Base-by-base conservation (phyloP, 2,113 vertebrate species). In the Spheniscus mendiculus region DNA sequence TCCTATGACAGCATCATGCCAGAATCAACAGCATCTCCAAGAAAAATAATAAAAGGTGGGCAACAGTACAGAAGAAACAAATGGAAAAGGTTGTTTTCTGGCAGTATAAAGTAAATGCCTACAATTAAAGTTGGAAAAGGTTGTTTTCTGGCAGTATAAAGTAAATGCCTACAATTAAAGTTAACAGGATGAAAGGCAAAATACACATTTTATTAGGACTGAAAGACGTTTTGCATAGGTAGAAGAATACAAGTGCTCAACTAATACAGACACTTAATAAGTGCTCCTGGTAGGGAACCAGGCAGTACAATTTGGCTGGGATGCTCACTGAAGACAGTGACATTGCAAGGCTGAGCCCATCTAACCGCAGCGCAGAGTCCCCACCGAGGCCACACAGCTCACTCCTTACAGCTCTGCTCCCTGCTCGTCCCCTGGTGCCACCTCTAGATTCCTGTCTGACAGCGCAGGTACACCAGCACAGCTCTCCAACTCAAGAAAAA, bases 61-160 rank as follows among this genome's bases (percentile, higher is more conserved):
- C 78, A 94, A 66, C 91, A 95, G 62, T 29, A 85, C 62, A 93
- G 74, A 95, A 83, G 40, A 88, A 96, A 83, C 62, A 77, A 90
- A 77, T 21, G 49, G 58, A 77, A 85, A 93, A 87, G 32, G 50
- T 74, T 67, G 63, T 34, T 89, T 42, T 78, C 81, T 52, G 34
- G 50, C 1, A 1, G 30, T 30, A 42, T 12, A 72, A 89, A 78
- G 42, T 59, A 66, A 96, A 86, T 1, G 4, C 12, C 38, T 40
- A 40, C n/a, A n/a, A n/a, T n/a, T n/a, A n/a, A n/a, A n/a, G n/a
- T n/a, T n/a, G 49, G 58, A 77, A 85, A 93, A 87, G 32, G 50
- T 74, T 67, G 63, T 34, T 88, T 42, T 78, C 81, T 52, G 34
- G 50, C 1, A 1, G 30, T 30, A 42, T 11, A 72, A 89, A 78